A percentile compares a stretch with the other conserved stretches of the same genome.
These are phyloP conservation scores for Cebus imitator DNA, from an alignment of 2,113 vertebrate genomes.

Conservation along the genomic window DNA sequence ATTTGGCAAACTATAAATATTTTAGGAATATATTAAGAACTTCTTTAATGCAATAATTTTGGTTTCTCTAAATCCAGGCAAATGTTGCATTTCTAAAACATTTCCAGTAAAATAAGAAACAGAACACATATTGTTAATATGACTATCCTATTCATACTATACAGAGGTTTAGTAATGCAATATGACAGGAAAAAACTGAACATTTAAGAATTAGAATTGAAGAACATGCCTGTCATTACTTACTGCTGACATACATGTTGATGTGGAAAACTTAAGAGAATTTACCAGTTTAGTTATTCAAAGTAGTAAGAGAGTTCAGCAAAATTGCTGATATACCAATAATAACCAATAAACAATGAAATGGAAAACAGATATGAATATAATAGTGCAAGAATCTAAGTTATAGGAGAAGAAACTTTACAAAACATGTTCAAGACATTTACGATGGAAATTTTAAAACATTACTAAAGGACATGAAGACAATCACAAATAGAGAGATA, in stretches of 20 bases:
- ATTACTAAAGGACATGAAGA: not conserved
- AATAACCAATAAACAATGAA: slow-evolving; percentile 18
- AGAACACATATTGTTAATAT: slow-evolving; percentile 13
- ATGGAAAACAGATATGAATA: not conserved
- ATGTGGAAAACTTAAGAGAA: slow-evolving; percentile 5
- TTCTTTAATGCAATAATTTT: not conserved
- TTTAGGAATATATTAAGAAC: not conserved
- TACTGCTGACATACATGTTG: not conserved
- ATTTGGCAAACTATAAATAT: not conserved
- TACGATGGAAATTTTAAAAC: slow-evolving; percentile 19
- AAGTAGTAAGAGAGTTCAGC: slow-evolving; percentile 32
- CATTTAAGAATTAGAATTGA: slow-evolving; percentile 25
- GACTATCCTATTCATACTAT: not conserved
- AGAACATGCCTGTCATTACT: not conserved
- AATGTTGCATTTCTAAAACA: not conserved
- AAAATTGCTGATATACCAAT: not conserved
- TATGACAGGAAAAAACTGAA: slow-evolving; percentile 55
- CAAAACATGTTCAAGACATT: not conserved
- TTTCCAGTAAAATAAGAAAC: slow-evolving; percentile 30
- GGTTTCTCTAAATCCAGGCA: not conserved
- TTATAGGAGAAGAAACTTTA: not conserved
- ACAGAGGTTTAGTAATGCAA: not conserved
- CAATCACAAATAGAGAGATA: not conserved
- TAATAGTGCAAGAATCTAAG: not conserved
- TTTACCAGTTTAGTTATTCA: not conserved